These are phyloP conservation scores for Thymelicus sylvestris DNA, from an alignment of 2,888 invertebrate species.

Conservation along the genomic window DNA sequence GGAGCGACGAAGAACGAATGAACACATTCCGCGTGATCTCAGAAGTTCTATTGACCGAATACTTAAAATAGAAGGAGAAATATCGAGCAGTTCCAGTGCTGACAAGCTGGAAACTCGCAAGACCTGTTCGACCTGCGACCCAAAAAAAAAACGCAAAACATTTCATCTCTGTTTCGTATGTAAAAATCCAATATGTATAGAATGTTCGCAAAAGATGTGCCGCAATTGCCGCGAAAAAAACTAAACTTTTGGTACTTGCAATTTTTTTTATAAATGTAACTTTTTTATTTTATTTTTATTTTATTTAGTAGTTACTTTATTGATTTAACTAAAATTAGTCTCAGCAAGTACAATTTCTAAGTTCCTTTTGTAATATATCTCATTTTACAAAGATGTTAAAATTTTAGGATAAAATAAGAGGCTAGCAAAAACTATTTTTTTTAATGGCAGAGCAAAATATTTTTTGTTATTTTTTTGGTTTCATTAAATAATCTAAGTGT, in stretches of 20 bases:
- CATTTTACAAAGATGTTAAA: constrained; percentile 2
- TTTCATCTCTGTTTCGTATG: neutral
- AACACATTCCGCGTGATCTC: too few species aligned
- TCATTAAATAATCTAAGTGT: neutral
- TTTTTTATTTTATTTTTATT: neutral
- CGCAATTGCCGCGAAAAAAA: constrained; percentile 1
- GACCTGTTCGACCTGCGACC: too few species aligned
- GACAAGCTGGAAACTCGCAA: too few species aligned
- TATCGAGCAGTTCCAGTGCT: too few species aligned
- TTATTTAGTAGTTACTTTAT: constrained; percentile 3
- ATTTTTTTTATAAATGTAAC: constrained; percentile 2
- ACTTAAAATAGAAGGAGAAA: too few species aligned
- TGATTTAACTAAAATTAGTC: constrained; percentile 6
- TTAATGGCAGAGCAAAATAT: neutral
- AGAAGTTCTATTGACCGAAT: too few species aligned
- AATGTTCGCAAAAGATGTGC: constrained; percentile 7
- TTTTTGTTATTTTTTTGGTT: neutral
- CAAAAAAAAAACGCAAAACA: too few species aligned
- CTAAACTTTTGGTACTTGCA: constrained; percentile 2
- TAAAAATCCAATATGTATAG: neutral
- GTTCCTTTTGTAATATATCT: constrained; percentile 1
- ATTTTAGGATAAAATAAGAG: neutral
- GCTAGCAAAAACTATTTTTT: neutral
- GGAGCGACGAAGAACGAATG: too few species aligned
- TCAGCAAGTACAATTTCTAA: constrained; percentile 4